These are phyloP conservation scores for Regulus satrapa DNA, from an alignment of 2,113 vertebrate species.

Conservation along the genomic window DNA sequence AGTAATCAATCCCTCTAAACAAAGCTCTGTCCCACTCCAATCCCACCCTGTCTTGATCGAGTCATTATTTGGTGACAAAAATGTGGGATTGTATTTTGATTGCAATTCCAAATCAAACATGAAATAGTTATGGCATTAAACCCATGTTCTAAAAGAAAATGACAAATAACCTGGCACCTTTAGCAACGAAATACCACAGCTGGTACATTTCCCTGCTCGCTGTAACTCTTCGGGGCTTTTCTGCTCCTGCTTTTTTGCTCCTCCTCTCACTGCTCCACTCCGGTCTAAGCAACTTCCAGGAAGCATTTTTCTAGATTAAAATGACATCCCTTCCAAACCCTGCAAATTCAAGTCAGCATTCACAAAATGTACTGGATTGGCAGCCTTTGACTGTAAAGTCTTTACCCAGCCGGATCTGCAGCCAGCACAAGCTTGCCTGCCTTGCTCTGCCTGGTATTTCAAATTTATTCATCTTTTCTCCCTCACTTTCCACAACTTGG, in stretches of 20 bases:
- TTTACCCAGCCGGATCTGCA: not conserved
- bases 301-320: conserved; percentile 4
- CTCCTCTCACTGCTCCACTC: not conserved
- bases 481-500: not conserved
- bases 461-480: not conserved
- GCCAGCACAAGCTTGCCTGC: not conserved
- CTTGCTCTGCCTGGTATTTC: not conserved
- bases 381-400: not conserved
- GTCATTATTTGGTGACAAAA: not conserved
- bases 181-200: not conserved
- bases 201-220: not conserved
- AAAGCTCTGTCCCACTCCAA: not conserved
- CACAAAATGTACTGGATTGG: not conserved
- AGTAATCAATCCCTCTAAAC: not conserved
- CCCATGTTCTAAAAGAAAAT: not conserved
- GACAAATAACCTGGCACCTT: not conserved
- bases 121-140: not conserved
- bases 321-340: not conserved
- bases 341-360: not conserved
- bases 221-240: not conserved
- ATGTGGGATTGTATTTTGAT: not conserved
- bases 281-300: not conserved
- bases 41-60: not conserved
- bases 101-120: not conserved
- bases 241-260: not conserved